A percentile compares a stretch with the other conserved stretches of the same genome.
phyloP scores from a whole-genome alignment of 2,888 invertebrate species.

The Cepaea hortensis region DNA sequence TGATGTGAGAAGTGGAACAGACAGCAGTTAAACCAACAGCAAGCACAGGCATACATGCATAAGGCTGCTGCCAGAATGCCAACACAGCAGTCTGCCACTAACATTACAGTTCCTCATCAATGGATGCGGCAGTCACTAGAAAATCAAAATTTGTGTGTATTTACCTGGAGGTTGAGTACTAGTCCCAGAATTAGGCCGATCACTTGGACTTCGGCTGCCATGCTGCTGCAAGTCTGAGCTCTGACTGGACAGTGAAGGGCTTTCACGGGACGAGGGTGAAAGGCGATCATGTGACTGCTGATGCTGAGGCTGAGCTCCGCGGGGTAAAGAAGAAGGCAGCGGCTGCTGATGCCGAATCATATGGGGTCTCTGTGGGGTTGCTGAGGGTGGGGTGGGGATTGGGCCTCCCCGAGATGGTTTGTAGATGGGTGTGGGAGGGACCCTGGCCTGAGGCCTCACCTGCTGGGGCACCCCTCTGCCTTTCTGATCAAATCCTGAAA shows the following conservation, averaged over 20 bases:
- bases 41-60: too few relatives aligned
- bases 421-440: constrained; percentile 47
- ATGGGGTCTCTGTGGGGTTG: constrained; percentile 50
- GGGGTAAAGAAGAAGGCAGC: constrained; percentile 56
- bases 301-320: constrained; percentile 19
- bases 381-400: constrained; percentile 56
- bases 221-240: constrained; percentile 55
- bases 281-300: constrained; percentile 17
- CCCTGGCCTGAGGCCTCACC: constrained; percentile 42
- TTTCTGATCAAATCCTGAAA: constrained; percentile 28
- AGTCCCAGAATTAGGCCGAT: constrained; percentile 62
- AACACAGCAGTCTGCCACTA: too few relatives aligned
- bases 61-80: too few relatives aligned
- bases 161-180: constrained; percentile 64
- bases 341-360: constrained; percentile 54
- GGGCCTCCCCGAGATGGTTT: constrained; percentile 53
- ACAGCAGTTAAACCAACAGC: too few relatives aligned
- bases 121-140: too few relatives aligned
- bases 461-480: not conserved
- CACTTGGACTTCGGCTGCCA: constrained; percentile 55
- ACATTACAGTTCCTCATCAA: too few relatives aligned
- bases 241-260: constrained; percentile 50
- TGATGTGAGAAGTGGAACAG: too few relatives aligned
- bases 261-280: constrained; percentile 48
- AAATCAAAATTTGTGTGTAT: not conserved